Conservation (phyloP, 2,888 invertebrate genomes). For the Pseudoips prasinana region DNA sequence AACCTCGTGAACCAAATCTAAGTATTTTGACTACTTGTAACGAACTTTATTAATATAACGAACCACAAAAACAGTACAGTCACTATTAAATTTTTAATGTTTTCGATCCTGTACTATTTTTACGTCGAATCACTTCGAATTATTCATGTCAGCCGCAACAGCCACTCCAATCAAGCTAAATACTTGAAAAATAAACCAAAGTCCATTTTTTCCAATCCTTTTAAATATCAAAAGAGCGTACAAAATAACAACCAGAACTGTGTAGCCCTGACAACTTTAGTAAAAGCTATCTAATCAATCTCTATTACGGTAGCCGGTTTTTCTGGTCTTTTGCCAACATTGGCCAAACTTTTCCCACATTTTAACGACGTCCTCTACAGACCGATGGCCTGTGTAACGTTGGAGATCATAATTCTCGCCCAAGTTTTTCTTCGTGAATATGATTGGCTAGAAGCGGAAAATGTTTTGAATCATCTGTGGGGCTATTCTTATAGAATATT, state of each 20-base stretch:
- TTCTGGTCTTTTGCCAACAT: slow-evolving; percentile 27
- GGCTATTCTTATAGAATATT: too few relatives aligned
- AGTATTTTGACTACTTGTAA: too few relatives aligned
- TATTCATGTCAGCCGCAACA: too few relatives aligned
- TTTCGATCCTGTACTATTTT: too few relatives aligned
- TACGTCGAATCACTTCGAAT: too few relatives aligned
- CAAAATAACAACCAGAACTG: slow-evolving; percentile 8
- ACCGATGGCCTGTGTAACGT: slow-evolving; percentile 23
- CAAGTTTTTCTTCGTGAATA: slow-evolving; percentile 15
- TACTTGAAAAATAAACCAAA: too few relatives aligned
- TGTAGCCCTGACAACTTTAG: slow-evolving; percentile 4
- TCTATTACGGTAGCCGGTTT: slow-evolving; percentile 21
- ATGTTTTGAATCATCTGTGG: too few relatives aligned
- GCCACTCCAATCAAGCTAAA: too few relatives aligned
- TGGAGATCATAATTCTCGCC: slow-evolving; percentile 10
- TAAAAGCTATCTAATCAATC: slow-evolving; percentile 24
- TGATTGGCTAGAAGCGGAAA: slow-evolving; percentile 5
- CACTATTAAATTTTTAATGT: too few relatives aligned
- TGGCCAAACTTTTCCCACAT: slow-evolving; percentile 22
- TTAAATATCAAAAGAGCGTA: neutral
- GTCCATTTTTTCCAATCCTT: neutral
- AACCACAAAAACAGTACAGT: too few relatives aligned
- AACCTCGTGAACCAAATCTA: too few relatives aligned
- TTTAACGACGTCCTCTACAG: slow-evolving; percentile 10
- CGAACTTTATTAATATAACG: too few relatives aligned